A percentile compares a stretch with the other conserved stretches of the same genome.
Evolutionary conservation across 2,113 vertebrate genomes (phyloP).

Genomic region (Macquaria ambigua): DNA sequence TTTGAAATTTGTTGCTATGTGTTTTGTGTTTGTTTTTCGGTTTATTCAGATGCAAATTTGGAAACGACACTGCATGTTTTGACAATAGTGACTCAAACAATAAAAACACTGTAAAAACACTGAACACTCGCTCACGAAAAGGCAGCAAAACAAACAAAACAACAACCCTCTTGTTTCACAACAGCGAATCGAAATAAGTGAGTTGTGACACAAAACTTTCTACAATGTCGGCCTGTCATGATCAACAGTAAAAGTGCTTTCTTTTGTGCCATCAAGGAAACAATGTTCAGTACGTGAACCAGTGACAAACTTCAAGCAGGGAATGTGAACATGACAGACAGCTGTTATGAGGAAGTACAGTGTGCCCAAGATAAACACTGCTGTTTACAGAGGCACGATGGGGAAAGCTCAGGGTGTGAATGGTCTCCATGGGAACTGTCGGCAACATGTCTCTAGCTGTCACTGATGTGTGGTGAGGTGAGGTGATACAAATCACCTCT

Average conservation of each 20-base stretch:
- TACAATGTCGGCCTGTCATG: neutral
- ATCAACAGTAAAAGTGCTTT: neutral
- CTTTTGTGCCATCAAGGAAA: neutral
- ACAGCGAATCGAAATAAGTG: too few relatives aligned
- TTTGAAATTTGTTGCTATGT: neutral
- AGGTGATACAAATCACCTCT: neutral
- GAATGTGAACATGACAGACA: slow-evolving; percentile 39
- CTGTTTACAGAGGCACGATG: slow-evolving; percentile 46
- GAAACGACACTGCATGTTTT: neutral
- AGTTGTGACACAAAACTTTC: neutral
- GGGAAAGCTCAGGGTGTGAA: slow-evolving; percentile 11
- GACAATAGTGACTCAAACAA: neutral
- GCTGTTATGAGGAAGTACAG: slow-evolving; percentile 61
- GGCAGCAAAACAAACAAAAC: neutral
- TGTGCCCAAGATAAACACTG: slow-evolving; percentile 48
- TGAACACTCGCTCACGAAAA: neutral
- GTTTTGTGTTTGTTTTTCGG: neutral
- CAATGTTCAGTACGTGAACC: neutral
- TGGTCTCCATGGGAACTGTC: slow-evolving; percentile 25
- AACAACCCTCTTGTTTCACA: neutral
- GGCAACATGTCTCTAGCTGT: slow-evolving; percentile 18
- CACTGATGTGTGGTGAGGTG: slow-evolving; percentile 16
- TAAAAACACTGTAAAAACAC: neutral
- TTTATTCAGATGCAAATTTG: neutral
- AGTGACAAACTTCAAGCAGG: neutral